Conservation (phyloP, 2,797 vertebrate genomes). For the Sphaeramia orbicularis region DNA sequence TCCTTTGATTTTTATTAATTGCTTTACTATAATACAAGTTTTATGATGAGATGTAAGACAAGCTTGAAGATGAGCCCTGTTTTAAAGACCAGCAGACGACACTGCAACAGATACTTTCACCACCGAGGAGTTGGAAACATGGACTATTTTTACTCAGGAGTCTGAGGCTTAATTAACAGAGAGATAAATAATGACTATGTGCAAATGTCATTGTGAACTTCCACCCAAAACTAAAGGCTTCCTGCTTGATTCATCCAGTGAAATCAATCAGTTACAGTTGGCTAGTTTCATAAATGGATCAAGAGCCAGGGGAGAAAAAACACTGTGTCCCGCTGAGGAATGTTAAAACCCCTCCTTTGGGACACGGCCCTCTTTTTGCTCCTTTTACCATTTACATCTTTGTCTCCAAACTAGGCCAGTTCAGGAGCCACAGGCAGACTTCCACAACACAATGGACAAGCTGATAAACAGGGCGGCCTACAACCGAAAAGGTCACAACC, state of each 20-base stretch:
- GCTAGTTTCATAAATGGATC: constrained; percentile 50
- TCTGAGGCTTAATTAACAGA: too few species aligned
- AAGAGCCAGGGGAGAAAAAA: constrained; percentile 25
- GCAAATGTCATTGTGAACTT: constrained; percentile 4
- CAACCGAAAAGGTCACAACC: constrained; percentile 5
- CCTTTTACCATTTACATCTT: constrained; percentile 39
- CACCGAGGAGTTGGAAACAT: too few species aligned
- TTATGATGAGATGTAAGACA: too few species aligned
- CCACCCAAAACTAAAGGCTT: constrained; percentile 10
- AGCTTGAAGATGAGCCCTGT: too few species aligned
- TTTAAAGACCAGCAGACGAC: too few species aligned
- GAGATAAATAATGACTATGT: too few species aligned
- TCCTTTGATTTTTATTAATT: too few species aligned
- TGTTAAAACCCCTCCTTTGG: constrained; percentile 12
- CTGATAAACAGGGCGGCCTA: constrained; percentile 10
- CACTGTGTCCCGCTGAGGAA: constrained; percentile 30
- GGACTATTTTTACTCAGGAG: too few species aligned
- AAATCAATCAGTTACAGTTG: constrained; percentile 44
- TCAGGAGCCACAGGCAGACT: constrained; percentile 16
- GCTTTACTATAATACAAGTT: too few species aligned
- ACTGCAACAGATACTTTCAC: too few species aligned
- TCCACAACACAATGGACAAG: neutral
- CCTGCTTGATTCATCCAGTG: constrained; percentile 14
- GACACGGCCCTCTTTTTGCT: constrained; percentile 33
- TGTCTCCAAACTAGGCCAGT: constrained; percentile 39